Base-by-base conservation (phyloP, 2,888 invertebrate genomes). In the Synanthedon myopaeformis region DNA sequence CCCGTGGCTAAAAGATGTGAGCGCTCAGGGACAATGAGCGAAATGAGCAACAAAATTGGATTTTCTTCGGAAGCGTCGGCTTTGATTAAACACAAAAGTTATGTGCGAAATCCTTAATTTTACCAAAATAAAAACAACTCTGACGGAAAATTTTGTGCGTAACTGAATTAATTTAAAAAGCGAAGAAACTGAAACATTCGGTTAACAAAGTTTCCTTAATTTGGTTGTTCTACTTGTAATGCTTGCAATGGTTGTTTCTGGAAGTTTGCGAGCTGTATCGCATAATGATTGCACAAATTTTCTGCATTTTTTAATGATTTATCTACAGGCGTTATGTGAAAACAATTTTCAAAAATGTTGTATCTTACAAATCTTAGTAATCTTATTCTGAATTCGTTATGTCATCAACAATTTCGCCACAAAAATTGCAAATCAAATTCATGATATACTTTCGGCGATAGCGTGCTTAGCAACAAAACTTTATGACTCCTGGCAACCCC, bases 401-500 rank as follows among this genome's bases (percentile, higher is more conserved):
- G 8, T 10, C 35, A 35, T 35, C 35, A 2, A 35, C 35, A 35
- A 35, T 35, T n/a, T 35, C 10, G 10, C 35, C 35, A 8, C 10
- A 35, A 35, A 35, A 35, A 35, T 35, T 10, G 8, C 35, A 35
- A 35, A 35, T 35, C 35, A 35, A 35, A 10, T 23, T 23, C 23
- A 23, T 23, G 23, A 3, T 35, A 35, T 35, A 10, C 35, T 35
- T 35, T 35, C 35, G 10, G 2, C 35, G 35, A 10, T 10, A 10
- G 35, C 10, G 35, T 35, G 57, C 61, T 57, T 65, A 68, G 67
- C 65, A 65, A 64, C 65, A 55, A 62, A 67, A 69, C 62, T 70
- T 69, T 56, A 55, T 56, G 52, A 56, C 56, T 57, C 59, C 58
- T 56, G 55, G 56, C 41, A 56, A 58, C 61, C 63, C 61, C 57